Evolutionary conservation across 1,140 invertebrate species (phyloP).

Genomic region (Brachionus rubens): DNA sequence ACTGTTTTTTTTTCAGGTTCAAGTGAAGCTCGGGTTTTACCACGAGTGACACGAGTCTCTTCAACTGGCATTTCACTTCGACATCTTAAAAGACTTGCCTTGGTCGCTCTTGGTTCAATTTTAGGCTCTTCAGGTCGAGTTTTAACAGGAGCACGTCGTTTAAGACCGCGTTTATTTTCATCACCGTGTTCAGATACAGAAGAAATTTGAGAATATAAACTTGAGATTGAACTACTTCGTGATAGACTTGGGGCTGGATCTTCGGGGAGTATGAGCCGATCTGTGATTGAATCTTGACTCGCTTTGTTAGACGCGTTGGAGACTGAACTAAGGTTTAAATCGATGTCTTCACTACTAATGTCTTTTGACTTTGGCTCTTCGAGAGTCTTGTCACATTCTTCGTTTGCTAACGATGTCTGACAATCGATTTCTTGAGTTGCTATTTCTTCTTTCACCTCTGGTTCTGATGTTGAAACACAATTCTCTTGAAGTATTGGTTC

Average conservation of each 20-base stretch:
- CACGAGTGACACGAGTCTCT: neutral
- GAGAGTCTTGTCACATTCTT: neutral
- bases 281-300: neutral
- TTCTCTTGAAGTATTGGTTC: too few species aligned
- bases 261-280: neutral
- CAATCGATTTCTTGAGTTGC: neutral
- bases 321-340: too few species aligned
- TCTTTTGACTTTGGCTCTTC: conserved; percentile 7
- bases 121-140: neutral
- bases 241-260: neutral
- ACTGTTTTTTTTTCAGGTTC: conserved; percentile 7
- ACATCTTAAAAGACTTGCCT: neutral
- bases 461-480: neutral
- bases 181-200: conserved; percentile 1
- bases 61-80: neutral
- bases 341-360: neutral
- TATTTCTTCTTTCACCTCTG: neutral
- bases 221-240: neutral
- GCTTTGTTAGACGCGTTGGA: too few species aligned
- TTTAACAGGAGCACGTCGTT: neutral
- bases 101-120: neutral
- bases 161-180: neutral
- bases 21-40: neutral
- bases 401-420: neutral
- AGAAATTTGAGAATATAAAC: neutral